Base-by-base conservation (phyloP, 2,113 vertebrate genomes). In the Microcebus lehilahytsara region DNA sequence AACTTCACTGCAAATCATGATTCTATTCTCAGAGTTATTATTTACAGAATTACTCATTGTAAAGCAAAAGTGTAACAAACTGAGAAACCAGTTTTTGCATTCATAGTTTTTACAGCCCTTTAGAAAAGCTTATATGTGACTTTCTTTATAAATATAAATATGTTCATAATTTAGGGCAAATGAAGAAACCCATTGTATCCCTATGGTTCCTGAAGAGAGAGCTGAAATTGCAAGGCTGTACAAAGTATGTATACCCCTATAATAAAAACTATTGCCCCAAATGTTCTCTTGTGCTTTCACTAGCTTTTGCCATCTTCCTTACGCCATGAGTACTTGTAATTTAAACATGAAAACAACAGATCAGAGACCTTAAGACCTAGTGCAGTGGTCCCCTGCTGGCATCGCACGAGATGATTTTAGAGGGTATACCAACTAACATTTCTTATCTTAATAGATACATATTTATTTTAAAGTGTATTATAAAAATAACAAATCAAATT, bases 101-200 rank as follows among this genome's bases (percentile, higher is more conserved):
- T n/a, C 67, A 34, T 3, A 81, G 67, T 89, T 46, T 81, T 74
- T 60, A 75, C 17, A 37, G n/a, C 9, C 16, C 17, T 62, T 85
- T 71, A 42, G 42, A 94, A 95, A 95, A 74, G 30, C n/a, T 89
- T 67, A 42, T 23, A 17, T 56, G n/a, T 88, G 80, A 56, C 8
- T 93, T 87, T 75, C 90, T 69, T 64, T 92, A 72, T 34, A 87
- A 42, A 80, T 80, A 53, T 74, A 83, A 91, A 81, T 93, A 46
- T 23, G 11, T 32, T 83, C 40, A 62, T n/a, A 83, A 91, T 75
- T 69, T 75, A 64, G 75, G 56, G 83, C 86, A 66, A 85, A 64
- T 81, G 66, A 89, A 89, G 84, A 77, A 67, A 75, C 23, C 19
- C 11, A 17, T 16, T 34, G 32, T 75, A 53, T 89, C 32, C 34